Conservation (phyloP, 2,797 vertebrate genomes). For the Potorous gilbertii region DNA sequence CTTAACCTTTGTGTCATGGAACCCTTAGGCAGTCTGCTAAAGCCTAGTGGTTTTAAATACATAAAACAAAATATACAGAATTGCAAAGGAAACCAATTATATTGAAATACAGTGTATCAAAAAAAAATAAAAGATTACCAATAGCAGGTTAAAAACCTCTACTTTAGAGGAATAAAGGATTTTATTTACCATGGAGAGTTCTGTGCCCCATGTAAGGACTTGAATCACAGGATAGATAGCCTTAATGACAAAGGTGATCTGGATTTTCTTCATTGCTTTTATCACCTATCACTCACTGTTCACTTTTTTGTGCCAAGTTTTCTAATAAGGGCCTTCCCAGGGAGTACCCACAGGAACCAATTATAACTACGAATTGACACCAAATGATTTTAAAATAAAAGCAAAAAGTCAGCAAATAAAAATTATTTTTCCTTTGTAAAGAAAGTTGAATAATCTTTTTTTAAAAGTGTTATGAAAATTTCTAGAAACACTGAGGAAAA, state of each 20-base stretch:
- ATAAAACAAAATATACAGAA: background rate
- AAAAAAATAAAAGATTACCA: background rate
- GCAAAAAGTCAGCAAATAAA: constrained; percentile 22
- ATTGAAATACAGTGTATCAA: background rate
- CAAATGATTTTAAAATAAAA: constrained; percentile 19
- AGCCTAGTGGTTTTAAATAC: background rate
- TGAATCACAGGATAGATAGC: background rate
- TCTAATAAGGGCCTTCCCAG: background rate
- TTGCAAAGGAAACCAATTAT: background rate
- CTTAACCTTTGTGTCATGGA: background rate
- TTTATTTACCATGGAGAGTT: background rate
- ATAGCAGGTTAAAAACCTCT: background rate
- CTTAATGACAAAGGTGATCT: background rate
- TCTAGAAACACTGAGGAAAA: constrained; percentile 15
- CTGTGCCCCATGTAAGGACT: background rate
- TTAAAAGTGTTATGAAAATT: constrained; percentile 6
- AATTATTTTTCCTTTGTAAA: background rate
- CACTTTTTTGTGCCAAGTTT: background rate
- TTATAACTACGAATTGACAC: background rate
- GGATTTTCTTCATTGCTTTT: background rate
- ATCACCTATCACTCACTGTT: background rate
- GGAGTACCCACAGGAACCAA: constrained; percentile 35
- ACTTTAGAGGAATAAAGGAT: background rate
- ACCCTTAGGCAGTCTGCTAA: background rate
- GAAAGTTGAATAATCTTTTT: constrained; percentile 51